phyloP scores from a whole-genome alignment of 1,140 invertebrate genomes.

The Diprion similis region DNA sequence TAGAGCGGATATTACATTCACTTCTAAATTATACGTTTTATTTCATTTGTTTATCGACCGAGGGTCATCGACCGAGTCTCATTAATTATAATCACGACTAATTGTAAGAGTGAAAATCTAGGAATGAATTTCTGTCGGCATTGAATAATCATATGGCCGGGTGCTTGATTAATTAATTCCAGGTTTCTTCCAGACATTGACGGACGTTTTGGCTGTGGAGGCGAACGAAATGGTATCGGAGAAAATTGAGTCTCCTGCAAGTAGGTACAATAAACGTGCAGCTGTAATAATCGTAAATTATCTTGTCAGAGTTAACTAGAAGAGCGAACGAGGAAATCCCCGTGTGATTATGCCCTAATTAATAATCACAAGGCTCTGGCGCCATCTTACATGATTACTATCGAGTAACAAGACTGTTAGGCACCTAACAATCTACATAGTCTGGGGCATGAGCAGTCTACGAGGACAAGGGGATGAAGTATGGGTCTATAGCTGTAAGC shows the following conservation, averaged over 20 bases:
- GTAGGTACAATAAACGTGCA: not conserved
- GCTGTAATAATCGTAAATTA: slow-evolving; percentile 5
- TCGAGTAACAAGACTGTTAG: slow-evolving; percentile 7
- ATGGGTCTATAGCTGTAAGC: not conserved
- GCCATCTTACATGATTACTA: slow-evolving; percentile 4
- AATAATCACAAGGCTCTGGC: not conserved
- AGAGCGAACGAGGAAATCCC: not conserved
- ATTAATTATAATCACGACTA: too few species aligned
- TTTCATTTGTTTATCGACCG: too few species aligned
- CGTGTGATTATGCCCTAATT: slow-evolving; percentile 5
- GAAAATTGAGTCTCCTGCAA: not conserved
- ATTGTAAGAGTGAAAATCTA: too few species aligned
- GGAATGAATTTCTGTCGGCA: too few species aligned
- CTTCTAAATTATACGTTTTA: too few species aligned
- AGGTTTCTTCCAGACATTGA: not conserved
- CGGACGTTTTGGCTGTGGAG: not conserved
- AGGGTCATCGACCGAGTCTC: too few species aligned
- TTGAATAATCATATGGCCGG: too few species aligned
- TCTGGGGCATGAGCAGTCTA: not conserved
- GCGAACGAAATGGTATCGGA: too few species aligned
- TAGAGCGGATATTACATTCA: too few species aligned
- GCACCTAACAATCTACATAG: slow-evolving; percentile 3
- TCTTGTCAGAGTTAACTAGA: slow-evolving; percentile 5
- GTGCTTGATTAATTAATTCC: too few species aligned
- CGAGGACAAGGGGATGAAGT: slow-evolving; percentile 6